Evolutionary conservation across 1,140 invertebrate genomes (phyloP).

Genomic region (Zaprionus lachaisei): DNA sequence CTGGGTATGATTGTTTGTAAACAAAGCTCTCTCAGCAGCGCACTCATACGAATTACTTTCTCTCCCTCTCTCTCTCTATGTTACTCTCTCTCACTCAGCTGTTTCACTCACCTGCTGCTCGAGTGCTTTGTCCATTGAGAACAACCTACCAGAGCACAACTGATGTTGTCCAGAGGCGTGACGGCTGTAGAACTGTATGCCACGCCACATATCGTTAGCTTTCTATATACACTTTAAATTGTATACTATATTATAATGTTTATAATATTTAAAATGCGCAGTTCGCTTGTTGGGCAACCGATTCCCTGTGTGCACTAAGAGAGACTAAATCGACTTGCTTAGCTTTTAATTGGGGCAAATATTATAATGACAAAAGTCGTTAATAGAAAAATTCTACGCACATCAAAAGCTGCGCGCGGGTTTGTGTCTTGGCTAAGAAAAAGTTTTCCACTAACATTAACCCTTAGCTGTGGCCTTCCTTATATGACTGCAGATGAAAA

Average conservation of each 20-base stretch:
- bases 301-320: background rate
- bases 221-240: background rate
- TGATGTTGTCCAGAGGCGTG: slow-evolving; percentile 19
- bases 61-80: slow-evolving; percentile 1
- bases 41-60: background rate
- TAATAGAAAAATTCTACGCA: background rate
- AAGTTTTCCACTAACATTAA: background rate
- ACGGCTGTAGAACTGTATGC: background rate
- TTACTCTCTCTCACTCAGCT: slow-evolving; percentile 19
- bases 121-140: slow-evolving; percentile 23
- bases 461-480: background rate
- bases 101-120: slow-evolving; percentile 57
- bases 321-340: slow-evolving; percentile 12
- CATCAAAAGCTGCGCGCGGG: background rate
- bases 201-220: slow-evolving; percentile 41
- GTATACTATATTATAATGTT: background rate
- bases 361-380: background rate
- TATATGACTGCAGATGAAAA: too few relatives aligned
- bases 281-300: slow-evolving; percentile 4
- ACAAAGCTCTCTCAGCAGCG: slow-evolving; percentile 42
- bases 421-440: background rate
- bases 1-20: slow-evolving; percentile 61
- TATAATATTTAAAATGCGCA: background rate
- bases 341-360: background rate
- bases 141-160: slow-evolving; percentile 37